Conservation (phyloP, 2,113 vertebrate species). For the Polypterus bichir region DNA sequence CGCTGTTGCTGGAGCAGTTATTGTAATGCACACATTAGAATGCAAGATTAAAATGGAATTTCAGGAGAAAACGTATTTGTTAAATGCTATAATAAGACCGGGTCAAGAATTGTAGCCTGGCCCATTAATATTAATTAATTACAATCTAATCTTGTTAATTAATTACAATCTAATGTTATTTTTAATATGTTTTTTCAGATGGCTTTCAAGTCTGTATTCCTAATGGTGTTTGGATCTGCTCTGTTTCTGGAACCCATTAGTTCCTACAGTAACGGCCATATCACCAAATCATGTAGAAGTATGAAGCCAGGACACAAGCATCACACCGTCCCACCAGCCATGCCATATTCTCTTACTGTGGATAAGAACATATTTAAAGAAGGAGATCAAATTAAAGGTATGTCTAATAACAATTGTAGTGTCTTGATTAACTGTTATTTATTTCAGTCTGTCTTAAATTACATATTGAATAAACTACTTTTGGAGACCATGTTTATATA, state of each 20-base stretch:
- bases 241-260: conserved; percentile 17
- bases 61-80: too few relatives aligned
- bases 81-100: too few relatives aligned
- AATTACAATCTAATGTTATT: too few relatives aligned
- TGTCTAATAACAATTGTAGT: neutral
- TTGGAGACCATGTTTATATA: neutral
- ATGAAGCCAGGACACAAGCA: conserved; percentile 57
- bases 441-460: neutral
- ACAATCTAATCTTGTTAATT: too few relatives aligned
- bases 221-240: conserved; percentile 18
- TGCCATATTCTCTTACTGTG: conserved; percentile 45
- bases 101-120: too few relatives aligned
- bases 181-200: conserved; percentile 36
- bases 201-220: conserved; percentile 17
- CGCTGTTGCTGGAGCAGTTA: too few relatives aligned
- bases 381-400: conserved; percentile 63
- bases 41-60: too few relatives aligned
- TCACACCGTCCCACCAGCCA: conserved; percentile 27
- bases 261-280: conserved; percentile 49
- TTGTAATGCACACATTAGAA: too few relatives aligned
- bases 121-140: too few relatives aligned
- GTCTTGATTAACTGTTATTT: neutral
- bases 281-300: conserved; percentile 45
- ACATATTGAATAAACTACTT: neutral
- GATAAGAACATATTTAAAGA: conserved; percentile 47